Evolutionary conservation across 2,113 vertebrate species (phyloP).

Genomic region (Accipiter cooperii): DNA sequence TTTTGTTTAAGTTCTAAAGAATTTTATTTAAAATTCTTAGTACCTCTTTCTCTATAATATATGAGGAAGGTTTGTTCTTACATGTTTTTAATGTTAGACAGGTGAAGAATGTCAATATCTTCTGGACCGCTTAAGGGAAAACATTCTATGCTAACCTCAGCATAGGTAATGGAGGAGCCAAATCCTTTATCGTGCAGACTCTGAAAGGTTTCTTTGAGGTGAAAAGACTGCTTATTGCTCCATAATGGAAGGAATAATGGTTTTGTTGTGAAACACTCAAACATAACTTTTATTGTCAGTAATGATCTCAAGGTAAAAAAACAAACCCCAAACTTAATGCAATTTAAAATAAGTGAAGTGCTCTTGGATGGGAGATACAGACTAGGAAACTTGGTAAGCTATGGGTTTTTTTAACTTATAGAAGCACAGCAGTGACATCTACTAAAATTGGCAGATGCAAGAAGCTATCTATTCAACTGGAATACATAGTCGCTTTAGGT

Average conservation of each 20-base stretch:
- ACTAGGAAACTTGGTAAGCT: not conserved
- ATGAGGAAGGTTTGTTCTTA: not conserved
- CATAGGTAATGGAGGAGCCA: not conserved
- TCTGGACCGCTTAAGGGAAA: not conserved
- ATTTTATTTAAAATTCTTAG: not conserved
- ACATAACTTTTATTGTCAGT: not conserved
- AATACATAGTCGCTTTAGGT: not conserved
- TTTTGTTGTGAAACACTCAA: not conserved
- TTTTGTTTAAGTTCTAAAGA: not conserved
- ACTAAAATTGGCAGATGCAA: not conserved
- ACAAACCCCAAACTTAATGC: not conserved
- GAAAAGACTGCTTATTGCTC: not conserved
- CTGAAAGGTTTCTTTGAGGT: not conserved
- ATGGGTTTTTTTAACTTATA: accelerated
- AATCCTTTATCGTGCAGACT: not conserved
- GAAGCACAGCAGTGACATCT: not conserved
- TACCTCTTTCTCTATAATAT: not conserved
- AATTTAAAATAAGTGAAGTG: not conserved
- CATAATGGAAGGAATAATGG: not conserved
- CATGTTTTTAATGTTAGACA: not conserved
- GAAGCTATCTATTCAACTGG: not conserved
- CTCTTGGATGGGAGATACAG: not conserved
- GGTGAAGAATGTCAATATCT: not conserved
- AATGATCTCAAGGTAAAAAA: not conserved
- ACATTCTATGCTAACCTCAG: not conserved